Conservation (phyloP, 35 echinoderm and acorn worm genomes). For the Strongylocentrotus purpuratus region DNA sequence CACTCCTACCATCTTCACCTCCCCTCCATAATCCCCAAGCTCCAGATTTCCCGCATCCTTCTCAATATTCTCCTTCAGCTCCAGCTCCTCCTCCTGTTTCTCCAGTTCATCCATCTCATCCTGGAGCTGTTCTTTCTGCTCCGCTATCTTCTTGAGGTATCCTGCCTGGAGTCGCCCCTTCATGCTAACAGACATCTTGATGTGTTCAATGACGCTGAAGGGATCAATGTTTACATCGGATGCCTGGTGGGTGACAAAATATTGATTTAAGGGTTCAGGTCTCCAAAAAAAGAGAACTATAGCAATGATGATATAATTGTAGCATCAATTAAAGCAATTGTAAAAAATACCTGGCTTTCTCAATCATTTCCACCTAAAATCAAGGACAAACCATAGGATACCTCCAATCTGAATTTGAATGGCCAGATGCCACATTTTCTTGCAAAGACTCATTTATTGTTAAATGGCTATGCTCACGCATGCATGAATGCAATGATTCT, state of each 20-base stretch:
- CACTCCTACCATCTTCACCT: not conserved
- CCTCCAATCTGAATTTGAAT: too few relatives aligned
- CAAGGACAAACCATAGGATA: too few relatives aligned
- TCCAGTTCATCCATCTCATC: conserved; percentile 68
- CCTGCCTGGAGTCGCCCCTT: conserved; percentile 38
- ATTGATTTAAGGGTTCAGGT: not conserved
- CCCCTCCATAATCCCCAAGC: not conserved
- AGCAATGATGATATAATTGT: too few relatives aligned
- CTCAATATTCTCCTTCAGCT: conserved; percentile 50
- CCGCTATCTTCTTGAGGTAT: conserved; percentile 31
- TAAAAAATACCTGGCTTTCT: too few relatives aligned
- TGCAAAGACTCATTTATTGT: too few relatives aligned
- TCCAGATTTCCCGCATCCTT: not conserved
- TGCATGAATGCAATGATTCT: too few relatives aligned
- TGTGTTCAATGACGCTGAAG: not conserved
- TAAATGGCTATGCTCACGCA: too few relatives aligned
- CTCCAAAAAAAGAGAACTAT: not conserved
- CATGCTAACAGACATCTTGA: conserved; percentile 58
- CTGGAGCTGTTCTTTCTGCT: conserved; percentile 56
- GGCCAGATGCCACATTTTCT: too few relatives aligned
- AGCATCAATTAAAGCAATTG: too few relatives aligned
- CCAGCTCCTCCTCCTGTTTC: conserved; percentile 52
- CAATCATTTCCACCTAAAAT: too few relatives aligned
- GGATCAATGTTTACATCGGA: conserved; percentile 73
- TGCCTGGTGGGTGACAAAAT: conserved; percentile 54